These are phyloP conservation scores for Xylocampa areola DNA, from an alignment of 2,888 invertebrate species.

Conservation along the genomic window DNA sequence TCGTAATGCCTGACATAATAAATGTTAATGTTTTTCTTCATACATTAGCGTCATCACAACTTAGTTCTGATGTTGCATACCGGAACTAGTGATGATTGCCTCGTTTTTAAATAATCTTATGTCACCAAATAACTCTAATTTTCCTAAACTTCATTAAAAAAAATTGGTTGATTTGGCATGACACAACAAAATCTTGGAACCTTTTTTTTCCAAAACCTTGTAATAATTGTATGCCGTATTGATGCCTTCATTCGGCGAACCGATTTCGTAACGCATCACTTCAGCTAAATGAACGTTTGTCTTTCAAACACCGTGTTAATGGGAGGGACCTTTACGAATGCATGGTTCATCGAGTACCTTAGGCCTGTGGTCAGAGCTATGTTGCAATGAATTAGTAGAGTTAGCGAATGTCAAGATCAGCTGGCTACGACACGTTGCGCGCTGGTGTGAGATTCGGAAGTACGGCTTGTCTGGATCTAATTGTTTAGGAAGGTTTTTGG, in stretches of 20 bases:
- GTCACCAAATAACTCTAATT: no score
- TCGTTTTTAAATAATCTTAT: no score
- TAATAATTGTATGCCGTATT: slow-evolving; percentile 17
- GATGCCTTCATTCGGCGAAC: slow-evolving; percentile 37
- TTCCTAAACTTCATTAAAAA: no score
- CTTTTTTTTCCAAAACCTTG: slow-evolving; percentile 39
- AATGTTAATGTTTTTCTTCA: slow-evolving; percentile 23
- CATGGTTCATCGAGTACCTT: slow-evolving; percentile 67
- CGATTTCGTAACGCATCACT: slow-evolving; percentile 59
- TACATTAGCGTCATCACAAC: no score
- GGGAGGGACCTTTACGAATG: slow-evolving; percentile 68
- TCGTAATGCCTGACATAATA: slow-evolving; percentile 14
- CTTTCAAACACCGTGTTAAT: slow-evolving; percentile 70
- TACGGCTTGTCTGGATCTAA: slow-evolving; percentile 22
- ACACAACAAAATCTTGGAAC: not conserved
- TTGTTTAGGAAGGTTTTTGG: slow-evolving; percentile 41
- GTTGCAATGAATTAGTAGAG: slow-evolving; percentile 69
- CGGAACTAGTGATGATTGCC: no score
- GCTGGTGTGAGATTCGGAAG: slow-evolving; percentile 47
- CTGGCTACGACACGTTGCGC: slow-evolving; percentile 38
- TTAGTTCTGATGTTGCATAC: no score
- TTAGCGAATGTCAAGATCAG: slow-evolving; percentile 70
- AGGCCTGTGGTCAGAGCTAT: slow-evolving; percentile 23
- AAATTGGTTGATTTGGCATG: not conserved
- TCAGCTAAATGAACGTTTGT: slow-evolving; percentile 50